Evolutionary conservation across 1,140 invertebrate genomes (phyloP).

Genomic region (Eulimnadia texana): DNA sequence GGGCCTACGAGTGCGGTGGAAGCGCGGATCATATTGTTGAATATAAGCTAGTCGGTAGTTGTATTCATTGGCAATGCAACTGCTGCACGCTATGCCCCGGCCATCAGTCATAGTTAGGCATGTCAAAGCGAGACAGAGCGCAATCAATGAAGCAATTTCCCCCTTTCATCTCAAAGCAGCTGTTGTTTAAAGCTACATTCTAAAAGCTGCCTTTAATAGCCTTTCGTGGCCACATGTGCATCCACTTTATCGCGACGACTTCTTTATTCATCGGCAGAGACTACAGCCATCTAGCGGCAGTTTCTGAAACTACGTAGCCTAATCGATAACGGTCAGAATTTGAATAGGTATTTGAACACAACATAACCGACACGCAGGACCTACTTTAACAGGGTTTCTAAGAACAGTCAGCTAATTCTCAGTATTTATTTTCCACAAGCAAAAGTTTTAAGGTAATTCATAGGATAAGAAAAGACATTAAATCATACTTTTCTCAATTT

Average conservation of each 20-base stretch:
- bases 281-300: not conserved
- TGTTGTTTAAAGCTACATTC: not conserved
- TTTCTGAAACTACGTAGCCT: not conserved
- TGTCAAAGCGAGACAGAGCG: not conserved
- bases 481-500: too few relatives aligned
- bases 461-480: too few relatives aligned
- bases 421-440: too few relatives aligned
- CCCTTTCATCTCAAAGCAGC: not conserved
- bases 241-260: not conserved
- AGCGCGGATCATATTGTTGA: not conserved
- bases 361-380: too few relatives aligned
- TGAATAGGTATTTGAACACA: too few relatives aligned
- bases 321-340: too few relatives aligned
- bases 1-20: not conserved
- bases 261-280: not conserved
- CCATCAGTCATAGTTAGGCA: not conserved
- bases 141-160: not conserved
- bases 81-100: not conserved
- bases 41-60: not conserved
- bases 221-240: not conserved
- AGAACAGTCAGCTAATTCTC: too few relatives aligned
- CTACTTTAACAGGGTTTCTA: too few relatives aligned
- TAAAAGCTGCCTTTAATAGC: not conserved
- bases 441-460: too few relatives aligned
- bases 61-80: not conserved